Base-by-base conservation (phyloP, 2,888 invertebrate species). In the Dioctria linearis region DNA sequence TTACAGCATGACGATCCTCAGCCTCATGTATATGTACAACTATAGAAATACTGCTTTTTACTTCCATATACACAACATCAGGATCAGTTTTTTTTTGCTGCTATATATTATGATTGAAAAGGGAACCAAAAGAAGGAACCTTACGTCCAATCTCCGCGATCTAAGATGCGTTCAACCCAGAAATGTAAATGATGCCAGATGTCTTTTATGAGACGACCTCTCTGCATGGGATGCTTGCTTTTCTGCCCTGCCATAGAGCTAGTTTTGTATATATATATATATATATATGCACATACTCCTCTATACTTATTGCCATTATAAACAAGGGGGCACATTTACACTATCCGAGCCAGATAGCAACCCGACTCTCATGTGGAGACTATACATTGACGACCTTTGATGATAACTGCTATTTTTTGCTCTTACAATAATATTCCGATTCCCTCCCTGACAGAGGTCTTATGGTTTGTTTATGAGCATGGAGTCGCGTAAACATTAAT, bases 101-200 rank as follows among this genome's bases (percentile, higher is more conserved):
- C 66, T 66, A n/a, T 8, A 9, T 25, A 6, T 40, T 13, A 75
- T 59, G 43, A 59, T 25, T 57, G 13, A 59, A 75, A 75, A 75
- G 73, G 73, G 59, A 75, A 54, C 54, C 39, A 13, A 42, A 73
- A 37, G 54, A 13, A 37, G 61, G 61, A 61, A 61, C 75, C 13
- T 25, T 37, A 8, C 49, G 37, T 40, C 5, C 13, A 42, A 13
- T 57, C 63, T 63, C 39, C 63, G 49, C 37, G 76, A 63, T 76
- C 76, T 46, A 25, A 9, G 25, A 37, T 76, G 63, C 63, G 61
- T 63, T 43, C 63, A 43, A 49, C 61, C 51, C 61, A 25, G 67
- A 66, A 39, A 66, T 78, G 51, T 66, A 66, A 66, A 78, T 78
- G 66, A 66, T 67, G 78, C 78, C 78, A 78, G 78, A 78, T 78